These are phyloP conservation scores for Atrichornis clamosus DNA, from an alignment of 2,113 vertebrate species.

Conservation along the genomic window DNA sequence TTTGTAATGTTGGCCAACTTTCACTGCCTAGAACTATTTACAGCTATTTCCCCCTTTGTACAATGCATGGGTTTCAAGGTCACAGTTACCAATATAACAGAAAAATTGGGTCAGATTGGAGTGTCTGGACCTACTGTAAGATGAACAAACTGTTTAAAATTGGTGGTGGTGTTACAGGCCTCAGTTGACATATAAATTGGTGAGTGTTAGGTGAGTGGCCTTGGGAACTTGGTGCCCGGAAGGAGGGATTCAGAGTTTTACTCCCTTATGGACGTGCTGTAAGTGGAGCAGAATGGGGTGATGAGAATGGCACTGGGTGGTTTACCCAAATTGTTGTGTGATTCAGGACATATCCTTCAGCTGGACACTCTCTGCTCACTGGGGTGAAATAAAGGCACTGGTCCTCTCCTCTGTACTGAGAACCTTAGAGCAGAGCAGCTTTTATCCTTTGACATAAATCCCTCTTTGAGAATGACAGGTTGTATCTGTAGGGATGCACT, in stretches of 20 bases:
- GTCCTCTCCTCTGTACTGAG: not conserved
- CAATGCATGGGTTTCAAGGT: not conserved
- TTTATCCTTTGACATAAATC: not conserved
- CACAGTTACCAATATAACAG: not conserved
- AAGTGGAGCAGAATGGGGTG: not conserved
- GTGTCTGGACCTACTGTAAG: not conserved
- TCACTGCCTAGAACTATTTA: not conserved
- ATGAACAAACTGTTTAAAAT: not conserved
- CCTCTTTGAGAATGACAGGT: not conserved
- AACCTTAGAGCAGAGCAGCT: not conserved
- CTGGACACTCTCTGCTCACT: not conserved
- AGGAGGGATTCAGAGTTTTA: not conserved
- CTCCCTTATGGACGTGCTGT: not conserved
- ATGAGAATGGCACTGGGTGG: fast-evolving
- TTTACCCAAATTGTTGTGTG: not conserved
- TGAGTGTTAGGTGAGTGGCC: not conserved
- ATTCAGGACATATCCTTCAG: not conserved
- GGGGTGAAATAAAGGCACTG: not conserved
- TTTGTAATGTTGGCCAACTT: not conserved
- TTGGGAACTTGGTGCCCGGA: not conserved
- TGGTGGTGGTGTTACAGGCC: not conserved
- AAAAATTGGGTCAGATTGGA: not conserved
- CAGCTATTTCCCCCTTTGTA: not conserved
- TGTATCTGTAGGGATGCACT: not conserved
- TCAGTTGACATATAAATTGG: not conserved